Base-by-base conservation (phyloP, 2,797 vertebrate species). In the Falco novaeseelandiae region DNA sequence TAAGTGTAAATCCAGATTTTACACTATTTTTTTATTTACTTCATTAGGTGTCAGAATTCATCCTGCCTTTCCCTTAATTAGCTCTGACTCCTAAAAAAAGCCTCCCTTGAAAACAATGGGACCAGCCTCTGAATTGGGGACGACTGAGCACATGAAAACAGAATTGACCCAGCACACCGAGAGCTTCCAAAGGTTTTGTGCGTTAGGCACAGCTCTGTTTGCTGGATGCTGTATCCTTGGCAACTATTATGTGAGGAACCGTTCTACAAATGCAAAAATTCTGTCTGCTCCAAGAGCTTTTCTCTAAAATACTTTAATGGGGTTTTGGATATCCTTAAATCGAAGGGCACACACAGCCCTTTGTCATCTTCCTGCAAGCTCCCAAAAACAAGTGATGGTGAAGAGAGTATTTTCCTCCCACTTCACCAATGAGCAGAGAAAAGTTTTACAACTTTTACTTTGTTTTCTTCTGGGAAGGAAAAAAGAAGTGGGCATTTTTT, bases 221-320 rank as follows among this genome's bases (percentile, higher is more conserved):
- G 2, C 78, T 96, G 81, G 96, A 90, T 95, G 95, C 96, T 95
- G 96, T 96, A 96, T 93, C 96, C 95, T 93, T 96, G 95, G 90
- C 87, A 96, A 96, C 95, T 96, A 95, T 95, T 96, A 91, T 94
- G 95, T 1, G 1, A 84, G 80, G 93, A 96, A 92, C 71, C 8
- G 27, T 94, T 72, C 93, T 70, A 80, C 93, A 96, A 94, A 97
- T 87, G 89, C 90, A 95, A 96, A 96, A 96, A 91, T 96, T 95
- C 96, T 96, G 83, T 72, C 91, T 93, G 77, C 80, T 95, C 73
- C 83, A 62, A 88, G 74, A 89, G 83, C 86, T 96, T 96, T 90
- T 79, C 79, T 88, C 84, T 93, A 72, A 89, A 95, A 85, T 88
- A 94, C 65, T 94, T 96, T 76, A 80, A 91, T 63, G 62, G 76